A percentile compares a stretch with the other conserved stretches of the same genome.
Conservation (phyloP, 2,113 vertebrate species). For the Lophius piscatorius region DNA sequence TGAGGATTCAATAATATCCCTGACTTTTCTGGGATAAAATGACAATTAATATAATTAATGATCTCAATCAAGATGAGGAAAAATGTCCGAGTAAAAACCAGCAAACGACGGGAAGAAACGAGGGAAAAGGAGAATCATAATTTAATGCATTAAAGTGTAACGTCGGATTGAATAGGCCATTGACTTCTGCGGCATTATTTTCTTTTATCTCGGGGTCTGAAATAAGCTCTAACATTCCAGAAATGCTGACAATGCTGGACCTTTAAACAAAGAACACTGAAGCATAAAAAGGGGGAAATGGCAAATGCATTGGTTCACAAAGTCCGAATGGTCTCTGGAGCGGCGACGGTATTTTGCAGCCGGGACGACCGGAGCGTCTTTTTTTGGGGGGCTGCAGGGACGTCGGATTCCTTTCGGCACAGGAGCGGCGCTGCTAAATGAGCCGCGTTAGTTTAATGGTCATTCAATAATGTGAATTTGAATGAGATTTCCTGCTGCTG, state of each 20-base stretch:
- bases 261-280: slow-evolving; percentile 30
- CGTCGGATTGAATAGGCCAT: not conserved
- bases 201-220: slow-evolving; percentile 21
- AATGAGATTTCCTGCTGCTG: slow-evolving; percentile 25
- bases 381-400: slow-evolving; percentile 3
- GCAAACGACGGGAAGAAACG: no score
- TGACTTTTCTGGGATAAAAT: no score
- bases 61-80: no score
- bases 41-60: no score
- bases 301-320: slow-evolving; percentile 50
- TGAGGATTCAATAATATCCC: no score
- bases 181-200: slow-evolving; percentile 19
- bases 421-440: slow-evolving; percentile 17
- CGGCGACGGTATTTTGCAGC: slow-evolving; percentile 19
- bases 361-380: slow-evolving; percentile 20
- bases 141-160: not conserved
- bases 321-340: slow-evolving; percentile 29
- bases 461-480: slow-evolving; percentile 31
- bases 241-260: slow-evolving; percentile 44
- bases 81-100: no score
- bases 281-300: slow-evolving; percentile 54
- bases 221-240: slow-evolving; percentile 47
- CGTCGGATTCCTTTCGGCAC: slow-evolving; percentile 11
- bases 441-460: slow-evolving; percentile 34
- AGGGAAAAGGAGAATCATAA: no score